Percentiles rank a stretch among this genome's conserved stretches.
Evolutionary conservation across 2,797 vertebrate species (phyloP).

Genomic region (Siniperca scherzeri): DNA sequence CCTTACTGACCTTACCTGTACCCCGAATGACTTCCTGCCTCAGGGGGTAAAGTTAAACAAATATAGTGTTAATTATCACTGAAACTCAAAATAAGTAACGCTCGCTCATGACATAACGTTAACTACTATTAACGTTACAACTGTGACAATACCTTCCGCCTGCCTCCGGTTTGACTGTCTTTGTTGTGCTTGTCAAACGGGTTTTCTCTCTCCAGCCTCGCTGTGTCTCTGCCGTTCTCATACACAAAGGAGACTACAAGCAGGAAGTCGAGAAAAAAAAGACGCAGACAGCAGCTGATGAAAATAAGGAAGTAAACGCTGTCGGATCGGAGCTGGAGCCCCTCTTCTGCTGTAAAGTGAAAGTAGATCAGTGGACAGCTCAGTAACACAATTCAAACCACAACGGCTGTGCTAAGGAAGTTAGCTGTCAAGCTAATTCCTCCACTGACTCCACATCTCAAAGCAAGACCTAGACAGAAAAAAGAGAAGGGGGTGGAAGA

Average conservation of each 20-base stretch:
- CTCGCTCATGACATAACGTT: no score
- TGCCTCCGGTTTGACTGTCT: slow-evolving; percentile 5
- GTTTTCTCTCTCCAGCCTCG: slow-evolving; percentile 65
- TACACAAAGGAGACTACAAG: slow-evolving; percentile 33
- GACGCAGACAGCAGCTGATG: slow-evolving; percentile 42
- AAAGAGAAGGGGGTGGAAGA: slow-evolving; percentile 39
- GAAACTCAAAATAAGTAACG: neutral
- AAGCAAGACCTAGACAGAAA: slow-evolving; percentile 39
- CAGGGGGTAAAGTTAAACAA: neutral
- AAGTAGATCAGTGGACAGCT: slow-evolving; percentile 40
- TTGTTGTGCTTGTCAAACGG: slow-evolving; percentile 15
- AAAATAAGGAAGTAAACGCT: slow-evolving; percentile 82
- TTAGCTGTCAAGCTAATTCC: slow-evolving; percentile 65
- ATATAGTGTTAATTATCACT: neutral
- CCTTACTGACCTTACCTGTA: neutral
- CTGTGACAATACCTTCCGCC: neutral
- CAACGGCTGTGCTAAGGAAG: slow-evolving; percentile 65
- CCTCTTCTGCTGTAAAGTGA: slow-evolving; percentile 50
- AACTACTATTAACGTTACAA: neutral
- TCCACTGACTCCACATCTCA: slow-evolving; percentile 31
- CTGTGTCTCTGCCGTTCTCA: slow-evolving; percentile 54
- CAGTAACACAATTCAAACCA: neutral
- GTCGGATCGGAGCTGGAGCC: slow-evolving; percentile 21
- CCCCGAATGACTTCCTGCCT: no score
- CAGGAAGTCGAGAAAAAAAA: slow-evolving; percentile 70